Conservation (phyloP, 2,888 invertebrate genomes). For the Agonopterix arenella region DNA sequence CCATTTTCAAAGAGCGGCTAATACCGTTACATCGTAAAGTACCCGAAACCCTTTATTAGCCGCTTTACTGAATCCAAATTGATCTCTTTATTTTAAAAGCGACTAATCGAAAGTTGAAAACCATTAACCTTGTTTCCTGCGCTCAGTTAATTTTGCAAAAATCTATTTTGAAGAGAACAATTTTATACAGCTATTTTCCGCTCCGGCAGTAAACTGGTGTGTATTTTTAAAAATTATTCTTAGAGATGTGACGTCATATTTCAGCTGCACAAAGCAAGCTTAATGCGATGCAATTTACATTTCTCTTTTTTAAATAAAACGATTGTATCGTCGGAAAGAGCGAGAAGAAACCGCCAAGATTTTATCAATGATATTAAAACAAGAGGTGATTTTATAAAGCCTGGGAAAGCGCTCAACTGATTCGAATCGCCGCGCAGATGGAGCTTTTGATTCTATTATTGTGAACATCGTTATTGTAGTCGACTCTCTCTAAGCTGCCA, state of each 20-base stretch:
- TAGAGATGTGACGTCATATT: background rate
- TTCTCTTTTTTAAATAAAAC: constrained; percentile 19
- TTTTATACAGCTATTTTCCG: no score
- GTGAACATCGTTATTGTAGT: constrained; percentile 15
- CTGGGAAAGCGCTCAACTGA: constrained; percentile 29
- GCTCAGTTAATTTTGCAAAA: constrained; percentile 6
- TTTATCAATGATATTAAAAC: constrained; percentile 31
- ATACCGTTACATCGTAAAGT: background rate
- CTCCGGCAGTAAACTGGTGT: no score
- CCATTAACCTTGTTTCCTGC: constrained; percentile 12
- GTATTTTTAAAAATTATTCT: no score
- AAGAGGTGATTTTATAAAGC: constrained; percentile 28
- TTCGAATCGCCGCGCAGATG: constrained; percentile 33
- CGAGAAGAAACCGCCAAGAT: constrained; percentile 21
- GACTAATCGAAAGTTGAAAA: constrained; percentile 17
- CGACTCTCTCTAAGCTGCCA: background rate
- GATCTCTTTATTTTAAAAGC: constrained; percentile 21
- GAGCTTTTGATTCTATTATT: constrained; percentile 33
- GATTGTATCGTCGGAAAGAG: constrained; percentile 19
- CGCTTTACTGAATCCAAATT: constrained; percentile 17
- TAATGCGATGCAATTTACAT: background rate
- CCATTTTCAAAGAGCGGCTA: no score
- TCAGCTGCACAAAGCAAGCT: background rate
- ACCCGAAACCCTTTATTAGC: constrained; percentile 5
- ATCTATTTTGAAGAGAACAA: no score